These are phyloP conservation scores for Passer montanus DNA, from an alignment of 2,113 vertebrate genomes.

Conservation along the genomic window DNA sequence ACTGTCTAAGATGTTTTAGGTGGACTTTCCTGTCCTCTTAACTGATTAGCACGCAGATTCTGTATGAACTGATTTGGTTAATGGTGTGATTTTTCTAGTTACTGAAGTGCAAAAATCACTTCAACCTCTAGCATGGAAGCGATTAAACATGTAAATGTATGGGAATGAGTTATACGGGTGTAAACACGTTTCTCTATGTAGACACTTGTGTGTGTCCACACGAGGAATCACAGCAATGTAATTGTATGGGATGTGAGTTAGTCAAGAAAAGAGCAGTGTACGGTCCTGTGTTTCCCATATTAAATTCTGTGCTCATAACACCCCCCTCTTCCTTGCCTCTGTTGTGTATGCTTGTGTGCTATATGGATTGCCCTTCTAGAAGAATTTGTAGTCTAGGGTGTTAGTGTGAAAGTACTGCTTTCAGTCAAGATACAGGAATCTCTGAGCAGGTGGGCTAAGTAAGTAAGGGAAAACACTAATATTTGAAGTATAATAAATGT, in stretches of 20 bases:
- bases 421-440: background rate
- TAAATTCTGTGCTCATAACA: background rate
- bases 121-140: background rate
- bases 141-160: constrained; percentile 23
- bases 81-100: constrained; percentile 26
- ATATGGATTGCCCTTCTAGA: background rate
- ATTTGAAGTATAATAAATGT: background rate
- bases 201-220: background rate
- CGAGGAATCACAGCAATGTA: background rate
- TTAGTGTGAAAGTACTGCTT: background rate
- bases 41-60: background rate
- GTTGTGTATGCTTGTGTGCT: background rate
- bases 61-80: constrained; percentile 40
- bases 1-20: constrained; percentile 13
- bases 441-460: background rate
- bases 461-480: background rate
- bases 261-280: background rate
- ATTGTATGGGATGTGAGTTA: background rate
- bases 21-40: constrained; percentile 56
- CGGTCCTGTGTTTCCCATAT: background rate
- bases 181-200: background rate
- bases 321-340: background rate
- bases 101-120: background rate
- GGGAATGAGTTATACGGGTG: background rate
- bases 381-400: background rate